A percentile compares a stretch with the other conserved stretches of the same genome.
phyloP scores from a whole-genome alignment of 2,113 vertebrate genomes.

The Centropristis striata region DNA sequence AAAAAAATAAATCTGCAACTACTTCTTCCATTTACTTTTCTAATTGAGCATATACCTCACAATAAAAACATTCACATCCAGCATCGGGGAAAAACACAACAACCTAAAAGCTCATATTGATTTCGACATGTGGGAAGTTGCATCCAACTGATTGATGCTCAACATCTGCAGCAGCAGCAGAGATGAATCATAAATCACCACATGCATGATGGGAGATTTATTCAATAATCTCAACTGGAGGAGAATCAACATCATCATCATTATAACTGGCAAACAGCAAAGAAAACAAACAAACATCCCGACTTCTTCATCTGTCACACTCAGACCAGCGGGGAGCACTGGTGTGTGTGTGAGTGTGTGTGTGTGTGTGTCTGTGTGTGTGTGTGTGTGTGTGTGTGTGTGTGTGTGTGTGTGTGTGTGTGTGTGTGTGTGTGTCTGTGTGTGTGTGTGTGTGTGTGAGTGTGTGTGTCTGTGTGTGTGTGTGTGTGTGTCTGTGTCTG shows the following conservation, averaged over 20 bases:
- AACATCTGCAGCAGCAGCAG: conserved; percentile 21
- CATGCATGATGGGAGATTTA: neutral
- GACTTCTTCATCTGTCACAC: neutral
- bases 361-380: neutral
- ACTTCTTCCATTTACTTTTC: too few relatives aligned
- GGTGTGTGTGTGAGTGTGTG: neutral
- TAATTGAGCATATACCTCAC: neutral
- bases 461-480: neutral
- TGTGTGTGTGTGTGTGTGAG: conserved; percentile 17
- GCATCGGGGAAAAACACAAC: neutral
- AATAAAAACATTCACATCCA: neutral
- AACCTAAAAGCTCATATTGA: neutral
- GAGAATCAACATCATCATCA: neutral
- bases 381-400: neutral
- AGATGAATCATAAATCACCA: neutral
- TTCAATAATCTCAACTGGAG: neutral
- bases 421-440: neutral
- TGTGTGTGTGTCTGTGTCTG: too few relatives aligned
- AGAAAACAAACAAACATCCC: conserved; percentile 15
- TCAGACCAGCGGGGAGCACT: conserved; percentile 6
- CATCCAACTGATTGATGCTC: neutral
- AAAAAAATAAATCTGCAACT: too few relatives aligned
- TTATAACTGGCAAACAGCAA: conserved; percentile 19
- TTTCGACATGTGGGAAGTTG: neutral
- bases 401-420: neutral